These are phyloP conservation scores for Siniperca chuatsi DNA, from an alignment of 2,113 vertebrate species.

Conservation along the genomic window DNA sequence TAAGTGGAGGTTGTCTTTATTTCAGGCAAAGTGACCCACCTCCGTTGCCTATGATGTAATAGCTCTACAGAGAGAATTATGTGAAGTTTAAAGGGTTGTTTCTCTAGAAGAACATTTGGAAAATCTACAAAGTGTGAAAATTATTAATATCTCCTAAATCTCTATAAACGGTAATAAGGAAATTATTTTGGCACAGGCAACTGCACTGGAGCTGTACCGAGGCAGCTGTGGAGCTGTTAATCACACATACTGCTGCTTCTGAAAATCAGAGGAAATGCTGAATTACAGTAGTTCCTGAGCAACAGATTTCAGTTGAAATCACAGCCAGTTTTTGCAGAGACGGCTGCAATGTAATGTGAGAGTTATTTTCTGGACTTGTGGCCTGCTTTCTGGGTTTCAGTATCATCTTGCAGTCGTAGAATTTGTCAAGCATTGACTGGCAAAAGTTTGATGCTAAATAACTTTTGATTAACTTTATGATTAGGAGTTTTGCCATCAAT, in stretches of 20 bases:
- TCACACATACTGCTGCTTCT: neutral
- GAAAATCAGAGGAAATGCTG: conserved; percentile 6
- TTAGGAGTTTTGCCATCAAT: neutral
- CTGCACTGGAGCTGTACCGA: neutral
- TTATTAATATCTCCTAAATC: neutral
- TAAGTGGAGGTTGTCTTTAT: neutral
- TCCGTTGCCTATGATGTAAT: neutral
- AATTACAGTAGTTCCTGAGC: neutral
- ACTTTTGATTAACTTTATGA: neutral
- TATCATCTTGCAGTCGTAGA: neutral
- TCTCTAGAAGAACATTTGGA: neutral
- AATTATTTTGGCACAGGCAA: neutral
- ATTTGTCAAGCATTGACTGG: neutral
- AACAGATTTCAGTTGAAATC: neutral
- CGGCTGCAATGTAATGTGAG: neutral
- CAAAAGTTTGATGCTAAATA: neutral
- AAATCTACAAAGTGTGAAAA: neutral
- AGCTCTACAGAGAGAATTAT: neutral
- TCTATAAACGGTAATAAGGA: neutral
- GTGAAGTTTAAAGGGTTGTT: neutral
- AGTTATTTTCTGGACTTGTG: neutral
- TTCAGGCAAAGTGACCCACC: neutral
- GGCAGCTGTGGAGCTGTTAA: neutral
- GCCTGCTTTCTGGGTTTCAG: no score
- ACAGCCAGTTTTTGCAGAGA: neutral